A percentile compares a stretch with the other conserved stretches of the same genome.
Conservation (phyloP, 1,140 invertebrate species). For the Anastrepha obliqua region DNA sequence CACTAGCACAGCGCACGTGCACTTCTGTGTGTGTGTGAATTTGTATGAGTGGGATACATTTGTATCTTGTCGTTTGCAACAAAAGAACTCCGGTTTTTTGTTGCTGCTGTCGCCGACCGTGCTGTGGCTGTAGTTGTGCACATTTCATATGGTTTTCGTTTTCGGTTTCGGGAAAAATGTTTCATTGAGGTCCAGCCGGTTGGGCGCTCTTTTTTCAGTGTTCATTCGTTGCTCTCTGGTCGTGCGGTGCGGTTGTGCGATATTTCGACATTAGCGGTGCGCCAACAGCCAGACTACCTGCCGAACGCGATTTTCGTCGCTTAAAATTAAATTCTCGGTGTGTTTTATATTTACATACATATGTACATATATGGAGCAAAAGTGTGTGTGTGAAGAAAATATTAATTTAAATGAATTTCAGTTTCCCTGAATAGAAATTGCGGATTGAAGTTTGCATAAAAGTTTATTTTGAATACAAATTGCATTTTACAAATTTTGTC, state of each 20-base stretch:
- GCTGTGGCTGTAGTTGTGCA: neutral
- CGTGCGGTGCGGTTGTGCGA: constrained; percentile 50
- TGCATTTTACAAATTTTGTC: no score
- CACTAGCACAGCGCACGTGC: neutral
- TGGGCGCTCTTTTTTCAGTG: constrained; percentile 26
- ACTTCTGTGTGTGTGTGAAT: neutral
- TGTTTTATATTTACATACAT: neutral
- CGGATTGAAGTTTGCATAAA: neutral
- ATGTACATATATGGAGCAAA: neutral
- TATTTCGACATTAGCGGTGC: constrained; percentile 28
- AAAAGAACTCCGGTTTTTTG: neutral
- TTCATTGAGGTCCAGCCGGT: constrained; percentile 48
- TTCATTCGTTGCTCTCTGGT: constrained; percentile 40
- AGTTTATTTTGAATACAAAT: no score
- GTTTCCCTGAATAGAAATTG: no score
- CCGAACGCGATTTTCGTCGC: constrained; percentile 41
- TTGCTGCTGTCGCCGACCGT: neutral
- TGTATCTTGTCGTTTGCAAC: constrained; percentile 33
- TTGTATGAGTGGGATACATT: neutral
- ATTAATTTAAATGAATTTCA: neutral
- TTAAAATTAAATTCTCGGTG: neutral
- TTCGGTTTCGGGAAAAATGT: constrained; percentile 29
- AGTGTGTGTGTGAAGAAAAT: neutral
- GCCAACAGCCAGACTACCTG: constrained; percentile 36
- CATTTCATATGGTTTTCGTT: constrained; percentile 24